Conservation (phyloP, 2,888 invertebrate species). For the Ophion costatus region DNA sequence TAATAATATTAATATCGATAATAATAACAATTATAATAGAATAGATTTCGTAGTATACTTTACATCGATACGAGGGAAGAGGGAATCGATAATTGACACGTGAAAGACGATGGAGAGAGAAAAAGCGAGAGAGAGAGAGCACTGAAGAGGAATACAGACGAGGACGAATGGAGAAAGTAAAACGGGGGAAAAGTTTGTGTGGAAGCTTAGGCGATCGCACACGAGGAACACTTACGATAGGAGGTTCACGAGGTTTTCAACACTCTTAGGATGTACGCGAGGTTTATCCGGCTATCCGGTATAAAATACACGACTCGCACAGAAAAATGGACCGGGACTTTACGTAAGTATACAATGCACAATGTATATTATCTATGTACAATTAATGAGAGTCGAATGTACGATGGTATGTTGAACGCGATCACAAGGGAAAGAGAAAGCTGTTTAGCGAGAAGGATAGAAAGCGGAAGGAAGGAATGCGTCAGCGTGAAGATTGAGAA, state of each 20-base stretch:
- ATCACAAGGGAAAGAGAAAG: constrained; percentile 11
- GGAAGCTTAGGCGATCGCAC: constrained; percentile 28
- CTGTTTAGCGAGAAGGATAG: neutral
- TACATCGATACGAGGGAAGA: constrained; percentile 34
- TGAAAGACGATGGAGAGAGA: constrained; percentile 4
- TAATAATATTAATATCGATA: constrained; percentile 20
- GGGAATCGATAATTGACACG: constrained; percentile 23
- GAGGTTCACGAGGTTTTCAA: constrained; percentile 7
- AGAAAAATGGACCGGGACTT: neutral
- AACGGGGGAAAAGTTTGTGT: constrained; percentile 1
- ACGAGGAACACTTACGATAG: constrained; percentile 51
- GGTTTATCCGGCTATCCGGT: neutral
- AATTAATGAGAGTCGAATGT: constrained; percentile 18
- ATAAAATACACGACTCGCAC: neutral
- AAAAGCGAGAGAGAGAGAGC: constrained; percentile 51
- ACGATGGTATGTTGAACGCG: constrained; percentile 16
- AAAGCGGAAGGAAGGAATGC: neutral
- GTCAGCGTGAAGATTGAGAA: neutral
- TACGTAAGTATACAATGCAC: constrained; percentile 6
- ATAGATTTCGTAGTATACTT: constrained; percentile 34
- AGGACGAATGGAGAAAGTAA: neutral
- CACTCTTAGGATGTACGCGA: neutral
- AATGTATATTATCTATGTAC: constrained; percentile 19
- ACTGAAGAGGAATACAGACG: constrained; percentile 9
- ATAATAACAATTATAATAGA: constrained; percentile 45